Base-by-base conservation (phyloP, 2,797 vertebrate genomes). In the Caiman crocodilus region DNA sequence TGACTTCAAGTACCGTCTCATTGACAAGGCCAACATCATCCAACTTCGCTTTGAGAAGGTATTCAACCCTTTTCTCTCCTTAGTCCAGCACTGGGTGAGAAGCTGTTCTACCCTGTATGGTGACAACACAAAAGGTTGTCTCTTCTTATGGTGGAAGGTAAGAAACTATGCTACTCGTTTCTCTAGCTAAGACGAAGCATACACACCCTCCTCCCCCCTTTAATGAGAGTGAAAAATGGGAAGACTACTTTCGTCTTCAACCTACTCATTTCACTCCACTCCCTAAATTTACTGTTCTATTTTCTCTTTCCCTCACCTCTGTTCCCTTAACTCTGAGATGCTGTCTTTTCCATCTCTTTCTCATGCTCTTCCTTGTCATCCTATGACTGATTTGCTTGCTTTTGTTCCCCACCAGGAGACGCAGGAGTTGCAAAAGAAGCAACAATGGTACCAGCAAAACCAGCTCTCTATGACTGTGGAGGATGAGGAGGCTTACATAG, bases 41-140 rank as follows among this genome's bases (percentile, higher is more conserved):
- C 98, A 99, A 92, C 97, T 97, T 17, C 98, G 95, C 25, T 98
- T 98, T 14, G 97, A 98, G 83, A 98, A 98, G 98, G 98, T 98
- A 86, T 8, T 42, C 55, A 56, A 73, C 64, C 76, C 14, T 8
- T 16, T 57, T 8, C 23, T 14, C 32, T 11, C 57, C 32, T 56
- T 28, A 7, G 3, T 56, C 4, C 21, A n/a, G 32, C 28, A 8
- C 16, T 11, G 63, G 4, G 0, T 17, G 20, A 26, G 60, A 50
- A 11, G n/a, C 26, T 55, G 50, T 58, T 73, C 42, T 67, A 74
- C 3, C 9, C 60, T 71, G 76, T 65, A 74, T 65, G 23, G 55
- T 69, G 26, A 32, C 61, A 55, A 79, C 65, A 35, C 14, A 2
- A 2, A 5, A 42, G 23, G 23, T 7, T 73, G 32, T 28, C 71